Evolutionary conservation across 2,888 invertebrate genomes (phyloP).

Genomic region (Eristalis tenax): DNA sequence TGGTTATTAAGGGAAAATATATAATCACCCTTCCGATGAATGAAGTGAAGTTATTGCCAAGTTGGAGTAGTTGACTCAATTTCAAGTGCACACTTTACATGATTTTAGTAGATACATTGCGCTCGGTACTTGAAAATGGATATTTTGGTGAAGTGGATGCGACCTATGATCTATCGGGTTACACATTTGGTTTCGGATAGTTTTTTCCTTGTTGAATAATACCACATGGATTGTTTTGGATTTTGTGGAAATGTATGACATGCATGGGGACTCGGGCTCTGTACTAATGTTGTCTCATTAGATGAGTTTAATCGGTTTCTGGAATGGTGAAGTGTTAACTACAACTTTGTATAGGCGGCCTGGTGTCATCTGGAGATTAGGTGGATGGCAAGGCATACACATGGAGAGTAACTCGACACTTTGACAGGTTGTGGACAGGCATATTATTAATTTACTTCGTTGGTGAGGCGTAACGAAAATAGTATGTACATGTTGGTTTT

Average conservation of each 20-base stretch:
- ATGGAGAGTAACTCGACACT: slow-evolving; percentile 44
- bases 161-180: slow-evolving; percentile 66
- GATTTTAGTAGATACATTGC: slow-evolving; percentile 55
- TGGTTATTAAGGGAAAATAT: slow-evolving; percentile 63
- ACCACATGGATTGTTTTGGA: slow-evolving; percentile 62
- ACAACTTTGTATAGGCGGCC: slow-evolving; percentile 27
- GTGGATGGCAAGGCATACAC: slow-evolving; percentile 34
- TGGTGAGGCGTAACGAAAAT: slow-evolving; percentile 39
- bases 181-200: slow-evolving; percentile 31
- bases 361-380: slow-evolving; percentile 65
- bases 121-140: slow-evolving; percentile 56
- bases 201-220: slow-evolving; percentile 1
- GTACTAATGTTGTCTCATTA: slow-evolving; percentile 60
- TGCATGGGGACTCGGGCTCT: neutral
- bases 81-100: slow-evolving; percentile 68
- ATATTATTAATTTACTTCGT: slow-evolving; percentile 25
- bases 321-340: slow-evolving; percentile 55
- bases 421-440: slow-evolving; percentile 66
- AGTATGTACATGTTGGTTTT: neutral
- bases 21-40: slow-evolving; percentile 59
- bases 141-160: slow-evolving; percentile 58
- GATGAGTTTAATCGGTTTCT: slow-evolving; percentile 50
- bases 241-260: slow-evolving; percentile 20
- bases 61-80: slow-evolving; percentile 53
- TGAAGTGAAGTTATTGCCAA: slow-evolving; percentile 39